Base-by-base conservation (phyloP, 2,888 invertebrate genomes). In the Siphlonurus alternatus region DNA sequence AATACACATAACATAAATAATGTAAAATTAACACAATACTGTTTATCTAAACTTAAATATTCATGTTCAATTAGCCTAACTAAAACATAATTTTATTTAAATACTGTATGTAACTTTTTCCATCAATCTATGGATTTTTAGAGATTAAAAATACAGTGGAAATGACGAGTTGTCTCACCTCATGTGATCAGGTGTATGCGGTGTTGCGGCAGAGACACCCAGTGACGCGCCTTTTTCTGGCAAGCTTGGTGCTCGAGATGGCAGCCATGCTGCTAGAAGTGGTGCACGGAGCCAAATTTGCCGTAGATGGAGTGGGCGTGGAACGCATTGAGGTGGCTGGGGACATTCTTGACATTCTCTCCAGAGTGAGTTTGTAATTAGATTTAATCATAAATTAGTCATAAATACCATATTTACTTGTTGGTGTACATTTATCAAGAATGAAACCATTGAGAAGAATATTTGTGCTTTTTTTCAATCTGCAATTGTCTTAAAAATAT, bases 101-200 rank as follows among this genome's bases (percentile, higher is more conserved):
- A n/a, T n/a, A n/a, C n/a, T n/a, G n/a, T n/a, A n/a, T n/a, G n/a
- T n/a, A n/a, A n/a, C n/a, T n/a, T n/a, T n/a, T n/a, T 15, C 38
- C 15, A 15, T 38, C 38, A 38, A 5, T 38, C 38, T 10, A 10
- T 38, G 7, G 15, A 38, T 38, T 38, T 5, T 10, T 15, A 38
- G 7, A 38, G 38, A 10, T 15, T 38, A 38, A 38, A 38, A 38
- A 38, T 38, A 38, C 5, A 38, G 38, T 38, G n/a, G n/a, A n/a
- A n/a, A n/a, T n/a, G n/a, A n/a, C n/a, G n/a, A n/a, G n/a, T n/a
- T n/a, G n/a, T n/a, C n/a, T n/a, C n/a, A n/a, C n/a, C n/a, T n/a
- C n/a, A n/a, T n/a, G n/a, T n/a, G n/a, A n/a, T n/a, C 95, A 96
- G 78, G 81, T 93, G 66, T 94, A 94, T 77, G 95, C 94, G 38